A percentile compares a stretch with the other conserved stretches of the same genome.
Conservation (phyloP, 2,888 invertebrate species). For the Sphecodes monilicornis region DNA sequence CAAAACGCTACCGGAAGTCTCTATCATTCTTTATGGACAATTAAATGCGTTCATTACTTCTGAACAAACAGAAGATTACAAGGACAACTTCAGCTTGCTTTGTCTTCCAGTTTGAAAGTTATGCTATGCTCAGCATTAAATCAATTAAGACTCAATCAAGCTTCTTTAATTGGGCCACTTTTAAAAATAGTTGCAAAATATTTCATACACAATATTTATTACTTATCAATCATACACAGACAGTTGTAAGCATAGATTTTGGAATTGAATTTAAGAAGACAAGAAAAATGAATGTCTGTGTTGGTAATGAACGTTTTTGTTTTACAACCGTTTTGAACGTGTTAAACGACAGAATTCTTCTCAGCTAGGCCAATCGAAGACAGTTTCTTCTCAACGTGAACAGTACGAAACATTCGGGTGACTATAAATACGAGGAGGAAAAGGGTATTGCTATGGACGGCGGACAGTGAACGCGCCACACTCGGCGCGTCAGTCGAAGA, state of each 20-base stretch:
- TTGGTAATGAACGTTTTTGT: not conserved
- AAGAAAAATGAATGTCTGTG: not conserved
- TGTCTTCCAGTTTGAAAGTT: not conserved
- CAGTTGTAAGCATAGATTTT: no score
- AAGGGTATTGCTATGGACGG: slow-evolving; percentile 7
- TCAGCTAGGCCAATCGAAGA: not conserved
- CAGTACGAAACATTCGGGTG: not conserved
- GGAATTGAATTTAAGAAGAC: no score
- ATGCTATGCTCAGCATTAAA: not conserved
- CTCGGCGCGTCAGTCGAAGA: slow-evolving; percentile 15
- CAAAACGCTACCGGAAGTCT: not conserved
- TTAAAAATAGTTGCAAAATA: not conserved
- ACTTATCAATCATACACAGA: no score
- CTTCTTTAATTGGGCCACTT: not conserved
- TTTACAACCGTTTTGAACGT: not conserved
- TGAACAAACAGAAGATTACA: not conserved
- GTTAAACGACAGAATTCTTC: not conserved
- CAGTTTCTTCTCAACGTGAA: not conserved
- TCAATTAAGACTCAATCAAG: no score
- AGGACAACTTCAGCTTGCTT: not conserved
- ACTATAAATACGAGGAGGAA: slow-evolving; percentile 35
- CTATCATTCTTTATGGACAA: not conserved
- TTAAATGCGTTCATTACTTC: not conserved
- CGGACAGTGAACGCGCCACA: slow-evolving; percentile 11
- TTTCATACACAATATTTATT: not conserved